Base-by-base conservation (phyloP, 2,797 vertebrate genomes). In the Xiphorhynchus erythropygius region DNA sequence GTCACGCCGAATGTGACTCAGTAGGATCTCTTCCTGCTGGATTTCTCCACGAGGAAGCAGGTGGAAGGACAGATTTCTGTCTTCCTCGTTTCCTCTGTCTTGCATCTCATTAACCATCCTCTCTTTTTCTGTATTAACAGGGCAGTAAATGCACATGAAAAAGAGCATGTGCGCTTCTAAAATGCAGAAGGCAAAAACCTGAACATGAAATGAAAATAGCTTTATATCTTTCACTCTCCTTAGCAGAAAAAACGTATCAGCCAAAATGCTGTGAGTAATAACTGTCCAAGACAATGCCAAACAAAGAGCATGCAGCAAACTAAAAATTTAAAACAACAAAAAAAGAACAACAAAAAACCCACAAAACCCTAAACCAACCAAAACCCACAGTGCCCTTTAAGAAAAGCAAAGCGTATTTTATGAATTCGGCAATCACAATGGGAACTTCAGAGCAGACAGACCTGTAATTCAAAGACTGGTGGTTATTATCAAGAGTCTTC, bases 261-360 rank as follows among this genome's bases (percentile, higher is more conserved):
- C 90, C 95, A 95, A 94, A 97, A 97, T 95, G 94, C 96, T 95
- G 94, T 96, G 91, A 97, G 94, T 96, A 96, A 96, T 82, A 94
- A 89, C 91, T 91, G 74, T 91, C 85, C 63, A 81, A 87, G 63
- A 81, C 87, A 76, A 88, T 41, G 89, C 44, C 79, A 96, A 89
- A 90, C 35, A 55, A 88, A 78, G 11, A 69, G 19, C 92, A 92
- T 92, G 90, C 84, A 88, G 53, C 42, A 69, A 82, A 90, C 39
- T 27, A 33, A 79, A 64, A 85, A 50, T 15, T 56, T 16, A 42
- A 42, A 18, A 42, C 3, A 18, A 30, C 64, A 14, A 52, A n/a
- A 35, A 62, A 42, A 3, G 7, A 52, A 18, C 27, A 50, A 50
- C 15, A 52, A 52, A 8, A 52, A 4, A 10, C 4, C 22, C 9